These are phyloP conservation scores for Agonopterix heracliana DNA, from an alignment of 2,888 invertebrate genomes.

Conservation along the genomic window DNA sequence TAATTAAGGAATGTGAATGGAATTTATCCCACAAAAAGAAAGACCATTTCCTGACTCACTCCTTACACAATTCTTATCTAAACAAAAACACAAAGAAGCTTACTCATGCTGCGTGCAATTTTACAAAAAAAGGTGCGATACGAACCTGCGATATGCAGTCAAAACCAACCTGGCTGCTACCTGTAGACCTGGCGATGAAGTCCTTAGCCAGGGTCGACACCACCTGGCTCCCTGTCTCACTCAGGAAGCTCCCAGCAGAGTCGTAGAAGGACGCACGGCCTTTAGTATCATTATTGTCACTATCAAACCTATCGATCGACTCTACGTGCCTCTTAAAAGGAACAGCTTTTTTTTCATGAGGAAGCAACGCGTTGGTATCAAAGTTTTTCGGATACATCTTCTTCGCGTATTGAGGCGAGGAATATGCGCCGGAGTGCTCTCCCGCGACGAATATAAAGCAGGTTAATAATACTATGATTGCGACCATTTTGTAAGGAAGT, in stretches of 20 bases:
- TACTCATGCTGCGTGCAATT: conserved; percentile 41
- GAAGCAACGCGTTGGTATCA: conserved; percentile 50
- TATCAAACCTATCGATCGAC: conserved; percentile 44
- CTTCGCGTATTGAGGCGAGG: conserved; percentile 71
- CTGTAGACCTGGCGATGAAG: conserved; percentile 80
- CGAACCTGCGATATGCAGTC: conserved; percentile 73
- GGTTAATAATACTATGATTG: conserved; percentile 33
- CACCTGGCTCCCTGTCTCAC: conserved; percentile 68
- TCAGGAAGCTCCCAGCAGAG: conserved; percentile 58
- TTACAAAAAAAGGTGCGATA: conserved; percentile 46
- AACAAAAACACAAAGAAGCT: neutral
- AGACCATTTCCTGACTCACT: too few species aligned
- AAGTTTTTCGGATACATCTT: conserved; percentile 60
- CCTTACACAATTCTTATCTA: neutral
- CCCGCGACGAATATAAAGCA: conserved; percentile 29
- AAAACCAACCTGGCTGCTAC: conserved; percentile 81
- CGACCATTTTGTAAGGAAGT: conserved; percentile 43
- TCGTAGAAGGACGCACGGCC: conserved; percentile 56
- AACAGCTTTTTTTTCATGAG: conserved; percentile 44
- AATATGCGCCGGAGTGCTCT: conserved; percentile 69
- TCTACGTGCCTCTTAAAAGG: conserved; percentile 38
- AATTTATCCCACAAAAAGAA: too few species aligned
- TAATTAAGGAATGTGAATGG: too few species aligned
- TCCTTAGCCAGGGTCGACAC: conserved; percentile 79
- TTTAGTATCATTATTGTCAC: conserved; percentile 38